Percentiles rank a stretch among this genome's conserved stretches.
These are phyloP conservation scores for Cetonia aurata DNA, from an alignment of 2,888 invertebrate genomes.

Conservation along the genomic window DNA sequence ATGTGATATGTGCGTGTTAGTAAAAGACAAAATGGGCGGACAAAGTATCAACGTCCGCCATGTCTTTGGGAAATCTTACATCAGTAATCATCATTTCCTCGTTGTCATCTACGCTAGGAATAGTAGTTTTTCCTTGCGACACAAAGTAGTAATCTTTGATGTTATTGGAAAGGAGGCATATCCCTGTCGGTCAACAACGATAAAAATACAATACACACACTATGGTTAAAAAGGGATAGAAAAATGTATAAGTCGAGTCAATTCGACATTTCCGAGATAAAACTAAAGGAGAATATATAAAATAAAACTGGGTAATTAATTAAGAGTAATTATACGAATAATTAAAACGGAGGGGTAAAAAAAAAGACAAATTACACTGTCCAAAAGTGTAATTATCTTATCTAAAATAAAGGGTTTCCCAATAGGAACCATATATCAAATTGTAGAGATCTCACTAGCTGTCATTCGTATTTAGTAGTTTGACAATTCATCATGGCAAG, in stretches of 20 bases:
- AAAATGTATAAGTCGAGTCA: conserved; percentile 1
- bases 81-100: conserved; percentile 92
- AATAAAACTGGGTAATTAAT: not conserved
- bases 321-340: not conserved
- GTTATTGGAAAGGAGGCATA: conserved; percentile 86
- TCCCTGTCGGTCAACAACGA: conserved; percentile 69
- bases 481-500: too few relatives aligned
- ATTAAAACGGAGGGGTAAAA: not conserved
- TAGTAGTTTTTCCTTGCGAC: conserved; percentile 96
- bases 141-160: conserved; percentile 95
- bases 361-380: not conserved
- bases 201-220: conserved; percentile 38
- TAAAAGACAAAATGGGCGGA: not conserved
- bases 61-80: conserved; percentile 75
- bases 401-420: too few relatives aligned
- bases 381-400: conserved; percentile 7
- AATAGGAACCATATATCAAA: too few relatives aligned
- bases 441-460: too few relatives aligned
- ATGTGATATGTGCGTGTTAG: too few relatives aligned
- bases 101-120: conserved; percentile 95
- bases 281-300: too few relatives aligned
- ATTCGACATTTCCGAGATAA: conserved; percentile 4
- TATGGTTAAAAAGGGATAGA: conserved; percentile 2
- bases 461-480: too few relatives aligned
- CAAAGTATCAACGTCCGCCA: too few relatives aligned